phyloP scores from a whole-genome alignment of 2,888 invertebrate genomes.

The Phaonia tiefii region DNA sequence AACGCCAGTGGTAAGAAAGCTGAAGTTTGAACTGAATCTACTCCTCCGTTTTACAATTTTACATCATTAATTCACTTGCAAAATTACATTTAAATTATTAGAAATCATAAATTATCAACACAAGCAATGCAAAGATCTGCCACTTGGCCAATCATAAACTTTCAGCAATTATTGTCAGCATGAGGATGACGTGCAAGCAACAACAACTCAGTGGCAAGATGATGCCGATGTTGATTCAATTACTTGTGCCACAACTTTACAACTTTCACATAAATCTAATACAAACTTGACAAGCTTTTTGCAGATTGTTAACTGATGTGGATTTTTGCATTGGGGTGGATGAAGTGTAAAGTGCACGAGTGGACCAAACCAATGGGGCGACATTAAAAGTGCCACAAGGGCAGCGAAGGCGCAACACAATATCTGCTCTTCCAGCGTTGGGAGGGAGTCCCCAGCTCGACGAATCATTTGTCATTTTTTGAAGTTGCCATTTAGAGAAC shows the following conservation, averaged over 20 bases:
- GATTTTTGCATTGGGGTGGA: background rate
- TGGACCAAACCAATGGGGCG: conserved; percentile 20
- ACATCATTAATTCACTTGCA: no score
- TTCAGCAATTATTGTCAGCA: conserved; percentile 35
- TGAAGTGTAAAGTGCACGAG: background rate
- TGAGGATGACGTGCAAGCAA: conserved; percentile 1
- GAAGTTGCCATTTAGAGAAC: conserved; percentile 60
- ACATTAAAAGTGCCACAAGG: background rate
- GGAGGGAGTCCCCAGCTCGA: background rate
- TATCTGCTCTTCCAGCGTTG: background rate
- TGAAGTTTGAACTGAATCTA: no score
- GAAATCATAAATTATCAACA: conserved; percentile 21
- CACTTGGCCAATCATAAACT: background rate
- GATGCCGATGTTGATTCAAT: conserved; percentile 27
- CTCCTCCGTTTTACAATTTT: no score
- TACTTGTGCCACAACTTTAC: conserved; percentile 13
- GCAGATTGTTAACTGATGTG: conserved; percentile 22
- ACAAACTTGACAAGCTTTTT: conserved; percentile 29
- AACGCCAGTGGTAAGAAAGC: no score
- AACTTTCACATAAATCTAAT: background rate
- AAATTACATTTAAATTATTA: conserved; percentile 30
- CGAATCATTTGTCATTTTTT: conserved; percentile 59
- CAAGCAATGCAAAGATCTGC: background rate
- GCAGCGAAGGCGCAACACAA: background rate
- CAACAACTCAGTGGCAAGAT: conserved; percentile 31